Percentiles rank a stretch among this genome's conserved stretches.
Conservation (phyloP, 2,113 vertebrate genomes). For the Lates calcarifer region DNA sequence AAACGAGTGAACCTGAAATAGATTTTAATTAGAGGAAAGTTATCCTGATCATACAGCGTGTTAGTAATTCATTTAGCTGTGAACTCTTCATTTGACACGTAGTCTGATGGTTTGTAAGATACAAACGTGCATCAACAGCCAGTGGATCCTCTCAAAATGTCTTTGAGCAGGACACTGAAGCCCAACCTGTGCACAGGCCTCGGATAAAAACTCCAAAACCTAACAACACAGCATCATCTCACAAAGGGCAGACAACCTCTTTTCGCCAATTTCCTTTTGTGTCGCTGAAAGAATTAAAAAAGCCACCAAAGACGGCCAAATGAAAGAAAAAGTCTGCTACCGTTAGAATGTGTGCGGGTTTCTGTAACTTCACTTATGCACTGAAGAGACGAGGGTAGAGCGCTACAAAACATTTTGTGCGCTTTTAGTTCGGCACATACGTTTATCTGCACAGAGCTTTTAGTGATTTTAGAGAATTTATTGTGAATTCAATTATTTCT, state of each 20-base stretch:
- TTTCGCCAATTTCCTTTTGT: neutral
- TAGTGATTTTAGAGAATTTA: too few species aligned
- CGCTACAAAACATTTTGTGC: neutral
- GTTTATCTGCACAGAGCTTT: neutral
- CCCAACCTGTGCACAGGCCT: neutral
- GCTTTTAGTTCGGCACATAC: neutral
- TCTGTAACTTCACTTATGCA: slow-evolving; percentile 5
- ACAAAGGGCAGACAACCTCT: neutral
- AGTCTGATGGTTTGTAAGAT: too few species aligned
- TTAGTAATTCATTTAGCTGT: too few species aligned
- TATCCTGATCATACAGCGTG: too few species aligned
- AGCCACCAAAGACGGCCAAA: neutral
- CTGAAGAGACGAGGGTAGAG: neutral
- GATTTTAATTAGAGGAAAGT: too few species aligned
- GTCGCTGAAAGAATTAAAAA: slow-evolving; percentile 9
- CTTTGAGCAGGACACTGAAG: slow-evolving; percentile 1
- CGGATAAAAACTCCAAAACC: slow-evolving; percentile 26
- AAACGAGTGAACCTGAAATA: too few species aligned
- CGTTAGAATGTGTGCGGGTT: neutral
- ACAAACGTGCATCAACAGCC: neutral
- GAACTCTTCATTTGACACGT: too few species aligned
- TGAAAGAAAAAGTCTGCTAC: neutral
- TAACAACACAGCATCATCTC: slow-evolving; percentile 15
- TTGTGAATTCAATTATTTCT: neutral
- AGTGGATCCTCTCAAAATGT: neutral